Evolutionary conservation across 1,140 invertebrate species (phyloP), one percentile per base, ranked within the genome.

Genomic region (Achroia grisella): DNA sequence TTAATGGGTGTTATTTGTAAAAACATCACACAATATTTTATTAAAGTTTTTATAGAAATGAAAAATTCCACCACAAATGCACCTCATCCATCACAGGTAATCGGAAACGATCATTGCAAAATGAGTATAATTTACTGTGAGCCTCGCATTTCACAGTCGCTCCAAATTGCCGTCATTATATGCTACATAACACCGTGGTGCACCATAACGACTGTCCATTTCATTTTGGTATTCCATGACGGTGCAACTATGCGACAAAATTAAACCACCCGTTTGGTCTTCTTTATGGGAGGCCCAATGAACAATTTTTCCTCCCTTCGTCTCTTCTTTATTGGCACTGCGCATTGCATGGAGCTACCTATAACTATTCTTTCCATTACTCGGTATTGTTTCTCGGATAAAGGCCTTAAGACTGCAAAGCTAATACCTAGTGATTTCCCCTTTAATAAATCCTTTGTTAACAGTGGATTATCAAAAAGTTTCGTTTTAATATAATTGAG

Each of bases 51-150:
- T 34, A 34, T 52, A 36, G 39, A 50, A 59, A 44, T 44, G 44
- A 40, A 49, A 34, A 48, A 43, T 49, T 55, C 44, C 46, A 40
- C 54, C 52, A 48, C 53, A 57, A 65, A 63, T 55, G 52, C 51
- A 39, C 47, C 47, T 44, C 48, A 56, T 56, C 49, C 60, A 71
- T 79, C 75, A 78, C 61, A 56, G 62, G 65, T 76, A 78, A 79
- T 76, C 74, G 76, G 74, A 80, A 80, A 65, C 72, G 71, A 82
- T 82, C 74, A 73, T 69, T 78, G 74, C 71, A 69, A 62, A 78
- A 75, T 68, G 72, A 78, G 64, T 65, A 70, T 79, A 78, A 79
- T 79, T 79, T 72, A 70, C 60, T 58, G 54, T 61, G 66, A 67
- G 69, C 57, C 52, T 57, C 60, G 54, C 57, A 67, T 77, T 73